Evolutionary conservation across 2,797 vertebrate genomes (phyloP), one percentile per base, ranked within the genome.

Genomic region (Halcyon chelicuti): DNA sequence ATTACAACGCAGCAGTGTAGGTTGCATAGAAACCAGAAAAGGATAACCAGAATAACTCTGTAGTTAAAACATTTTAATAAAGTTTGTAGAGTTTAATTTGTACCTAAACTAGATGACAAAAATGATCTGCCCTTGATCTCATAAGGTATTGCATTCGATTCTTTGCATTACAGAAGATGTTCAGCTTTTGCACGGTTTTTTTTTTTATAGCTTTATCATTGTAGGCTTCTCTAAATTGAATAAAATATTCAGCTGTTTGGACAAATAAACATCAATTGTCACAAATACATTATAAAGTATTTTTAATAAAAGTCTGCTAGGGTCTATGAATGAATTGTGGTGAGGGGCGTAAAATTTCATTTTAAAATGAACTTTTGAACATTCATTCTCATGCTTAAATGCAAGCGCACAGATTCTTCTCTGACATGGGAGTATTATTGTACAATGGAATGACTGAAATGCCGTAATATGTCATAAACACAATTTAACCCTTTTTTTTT

Each of bases 281-380:
- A 80, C n/a, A 91, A 94, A 79, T 63, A 75, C 5, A 51, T 82
- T 60, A 70, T 35, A 67, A 92, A 91, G 18, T 25, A 76, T 40
- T 87, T 93, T 88, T 88, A 77, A 80, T 80, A 90, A 93, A 87
- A 91, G 72, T 39, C 46, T 80, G 33, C 31, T 46, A 72, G n/a
- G 42, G 0, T 80, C 4, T 65, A n/a, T 33, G 26, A 94, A 61
- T 66, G 39, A 85, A 82, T 67, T 31, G 61, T 65, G 15, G 55
- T 23, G 22, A 85, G 19, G 19, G 44, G 49, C 81, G 61, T 80
- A 90, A 91, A 91, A 86, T 42, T 78, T 47, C 7, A 65, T 74
- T 81, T 74, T 68, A 35, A 93, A 92, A 84, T 62, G 54, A 68
- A 73, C 28, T 55, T 39, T 16, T 60, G 74, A 91, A 67, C 33